Evolutionary conservation across 2,113 vertebrate species (phyloP).

Genomic region (Nipponia nippon): DNA sequence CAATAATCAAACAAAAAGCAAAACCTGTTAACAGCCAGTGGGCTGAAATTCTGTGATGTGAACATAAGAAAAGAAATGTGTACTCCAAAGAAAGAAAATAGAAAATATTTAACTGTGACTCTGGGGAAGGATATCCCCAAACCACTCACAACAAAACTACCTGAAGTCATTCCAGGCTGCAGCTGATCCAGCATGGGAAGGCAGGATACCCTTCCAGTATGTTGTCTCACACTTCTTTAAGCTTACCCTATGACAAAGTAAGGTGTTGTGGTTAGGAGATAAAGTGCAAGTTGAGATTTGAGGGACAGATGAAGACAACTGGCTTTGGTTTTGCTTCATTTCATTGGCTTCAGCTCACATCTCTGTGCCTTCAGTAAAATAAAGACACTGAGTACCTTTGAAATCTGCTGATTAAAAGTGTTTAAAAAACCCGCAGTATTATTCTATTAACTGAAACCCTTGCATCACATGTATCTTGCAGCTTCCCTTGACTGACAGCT

Average conservation of each 20-base stretch:
- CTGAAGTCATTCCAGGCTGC: neutral
- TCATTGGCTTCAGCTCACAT: neutral
- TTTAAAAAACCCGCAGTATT: neutral
- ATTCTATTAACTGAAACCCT: neutral
- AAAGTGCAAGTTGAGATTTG: neutral
- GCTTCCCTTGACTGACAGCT: neutral
- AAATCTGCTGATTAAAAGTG: neutral
- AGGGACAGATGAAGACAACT: neutral
- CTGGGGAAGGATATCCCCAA: neutral
- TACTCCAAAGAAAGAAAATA: neutral
- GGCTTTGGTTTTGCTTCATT: neutral
- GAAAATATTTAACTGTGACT: neutral
- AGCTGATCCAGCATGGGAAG: neutral
- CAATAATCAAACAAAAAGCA: neutral
- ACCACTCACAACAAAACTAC: neutral
- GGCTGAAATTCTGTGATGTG: neutral
- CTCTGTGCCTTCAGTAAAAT: neutral
- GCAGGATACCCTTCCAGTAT: neutral
- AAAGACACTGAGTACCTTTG: neutral
- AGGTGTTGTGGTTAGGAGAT: neutral
- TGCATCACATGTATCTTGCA: neutral
- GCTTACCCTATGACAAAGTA: neutral
- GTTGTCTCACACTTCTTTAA: neutral
- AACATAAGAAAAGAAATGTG: neutral
- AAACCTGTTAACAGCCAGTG: neutral